Base-by-base conservation (phyloP, 2,113 vertebrate species). In the Garra rufa region DNA sequence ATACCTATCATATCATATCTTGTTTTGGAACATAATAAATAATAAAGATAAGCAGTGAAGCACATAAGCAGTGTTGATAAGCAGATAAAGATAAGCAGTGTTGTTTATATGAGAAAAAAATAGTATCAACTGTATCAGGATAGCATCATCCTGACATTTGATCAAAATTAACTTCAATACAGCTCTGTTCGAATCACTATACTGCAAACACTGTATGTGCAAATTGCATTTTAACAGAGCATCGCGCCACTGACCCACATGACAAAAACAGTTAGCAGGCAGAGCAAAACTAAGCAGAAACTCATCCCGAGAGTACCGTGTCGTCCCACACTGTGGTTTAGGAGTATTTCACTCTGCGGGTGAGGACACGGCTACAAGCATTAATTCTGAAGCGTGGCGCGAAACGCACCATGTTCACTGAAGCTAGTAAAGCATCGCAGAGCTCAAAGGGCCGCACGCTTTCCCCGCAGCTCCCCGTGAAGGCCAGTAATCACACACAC, bases 401-500 rank as follows among this genome's bases (percentile, higher is more conserved):
- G 67, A 75, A 43, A 85, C 30, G 26, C 30, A 6, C 10, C 4
- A 30, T 50, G 26, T 61, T 61, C 34, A 2, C 55, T 78, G 43
- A 76, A 76, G 34, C 43, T 30, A 50, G 78, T 81, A 38, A 69
- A 69, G 44, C 80, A 81, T 50, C 13, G 24, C 7, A 6, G 63
- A 1, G 11, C 46, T 82, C 46, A 70, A 82, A 52, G 46, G 43
- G n/a, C 59, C 28, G 11, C 0, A 2, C 17, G 5, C 41, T 46
- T 65, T 65, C 65, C 65, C 30, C 11, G 14, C 28, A 34, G 46
- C 48, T 55, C 65, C 65, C 46, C 4, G 28, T 71, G 80, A 73
- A 84, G 43, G 38, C 50, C 76, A 71, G 82, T 88, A 38, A 86
- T 83, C 70, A 74, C 74, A 26, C 59, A 81, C 89, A 83, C 81